These are phyloP conservation scores for Dioctria linearis DNA, from an alignment of 2,888 invertebrate genomes.

Conservation along the genomic window DNA sequence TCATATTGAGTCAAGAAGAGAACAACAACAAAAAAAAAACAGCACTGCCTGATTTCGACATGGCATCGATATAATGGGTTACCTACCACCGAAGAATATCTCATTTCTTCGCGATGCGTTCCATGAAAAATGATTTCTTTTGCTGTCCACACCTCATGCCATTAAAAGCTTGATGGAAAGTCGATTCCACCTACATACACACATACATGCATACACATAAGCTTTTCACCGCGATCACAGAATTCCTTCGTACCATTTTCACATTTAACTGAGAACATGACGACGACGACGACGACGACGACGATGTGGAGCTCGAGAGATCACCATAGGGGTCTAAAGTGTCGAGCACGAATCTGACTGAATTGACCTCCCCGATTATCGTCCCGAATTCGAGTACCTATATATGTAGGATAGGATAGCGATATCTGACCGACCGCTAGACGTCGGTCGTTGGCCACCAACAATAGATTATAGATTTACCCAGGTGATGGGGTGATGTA, in stretches of 20 bases:
- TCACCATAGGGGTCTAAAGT: slow-evolving; percentile 33
- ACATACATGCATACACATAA: no score
- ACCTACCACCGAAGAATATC: no score
- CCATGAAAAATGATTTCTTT: slow-evolving; percentile 44
- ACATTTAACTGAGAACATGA: no score
- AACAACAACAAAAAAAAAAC: no score
- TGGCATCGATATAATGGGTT: no score
- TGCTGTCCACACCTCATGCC: slow-evolving; percentile 43
- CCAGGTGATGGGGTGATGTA: slow-evolving; percentile 53
- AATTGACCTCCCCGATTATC: slow-evolving; percentile 34
- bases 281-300: no score
- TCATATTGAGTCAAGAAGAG: not conserved
- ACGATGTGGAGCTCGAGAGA: no score
- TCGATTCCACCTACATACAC: slow-evolving; percentile 30
- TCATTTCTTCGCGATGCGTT: not conserved
- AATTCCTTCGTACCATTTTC: not conserved
- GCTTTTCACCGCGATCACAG: slow-evolving; percentile 5
- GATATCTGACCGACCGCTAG: no score
- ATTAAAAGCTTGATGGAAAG: slow-evolving; percentile 20
- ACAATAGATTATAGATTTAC: slow-evolving; percentile 54
- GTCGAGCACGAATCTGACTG: slow-evolving; percentile 20
- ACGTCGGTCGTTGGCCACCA: slow-evolving; percentile 55
- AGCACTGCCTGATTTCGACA: no score
- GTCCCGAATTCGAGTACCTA: not conserved
- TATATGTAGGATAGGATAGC: not conserved